phyloP scores from a whole-genome alignment of 2,113 vertebrate genomes.

The Nerophis lumbriciformis region DNA sequence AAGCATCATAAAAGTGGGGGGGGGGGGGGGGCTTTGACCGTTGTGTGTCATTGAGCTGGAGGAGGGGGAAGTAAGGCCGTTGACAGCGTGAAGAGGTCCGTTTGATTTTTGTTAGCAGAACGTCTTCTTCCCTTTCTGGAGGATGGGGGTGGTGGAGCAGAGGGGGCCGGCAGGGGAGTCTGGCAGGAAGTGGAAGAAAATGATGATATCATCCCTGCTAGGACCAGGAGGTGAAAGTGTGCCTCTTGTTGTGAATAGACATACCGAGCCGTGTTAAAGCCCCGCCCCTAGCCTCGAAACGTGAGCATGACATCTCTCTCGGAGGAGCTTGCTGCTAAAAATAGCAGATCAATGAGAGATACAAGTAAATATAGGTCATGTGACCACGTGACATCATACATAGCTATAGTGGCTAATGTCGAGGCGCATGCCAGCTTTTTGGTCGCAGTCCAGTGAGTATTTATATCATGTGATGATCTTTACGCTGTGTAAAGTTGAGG shows the following conservation, averaged over 20 bases:
- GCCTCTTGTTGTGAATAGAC: constrained; percentile 31
- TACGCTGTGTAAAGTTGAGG: not conserved
- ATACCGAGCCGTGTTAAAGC: too few relatives aligned
- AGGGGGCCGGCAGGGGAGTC: not conserved
- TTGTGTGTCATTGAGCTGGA: constrained; percentile 66
- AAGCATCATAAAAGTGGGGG: too few relatives aligned
- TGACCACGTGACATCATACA: too few relatives aligned
- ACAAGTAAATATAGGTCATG: constrained; percentile 66
- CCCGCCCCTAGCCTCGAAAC: constrained; percentile 3
- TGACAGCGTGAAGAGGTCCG: constrained; percentile 7
- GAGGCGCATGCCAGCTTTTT: too few relatives aligned
- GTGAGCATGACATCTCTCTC: constrained; percentile 10
- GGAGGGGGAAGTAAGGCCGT: not conserved
- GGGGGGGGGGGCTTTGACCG: constrained; percentile 51
- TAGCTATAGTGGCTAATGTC: too few relatives aligned
- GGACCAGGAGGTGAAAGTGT: constrained; percentile 36
- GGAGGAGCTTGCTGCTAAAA: constrained; percentile 50
- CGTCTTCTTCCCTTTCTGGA: not conserved
- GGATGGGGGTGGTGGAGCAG: not conserved
- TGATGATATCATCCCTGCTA: constrained; percentile 28
- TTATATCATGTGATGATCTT: too few relatives aligned
- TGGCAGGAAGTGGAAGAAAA: too few relatives aligned
- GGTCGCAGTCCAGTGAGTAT: too few relatives aligned
- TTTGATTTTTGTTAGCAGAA: not conserved
- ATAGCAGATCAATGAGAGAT: constrained; percentile 63